A percentile compares a stretch with the other conserved stretches of the same genome.
Conservation (phyloP, 2,797 vertebrate genomes). For the Ctenopoma multispine region DNA sequence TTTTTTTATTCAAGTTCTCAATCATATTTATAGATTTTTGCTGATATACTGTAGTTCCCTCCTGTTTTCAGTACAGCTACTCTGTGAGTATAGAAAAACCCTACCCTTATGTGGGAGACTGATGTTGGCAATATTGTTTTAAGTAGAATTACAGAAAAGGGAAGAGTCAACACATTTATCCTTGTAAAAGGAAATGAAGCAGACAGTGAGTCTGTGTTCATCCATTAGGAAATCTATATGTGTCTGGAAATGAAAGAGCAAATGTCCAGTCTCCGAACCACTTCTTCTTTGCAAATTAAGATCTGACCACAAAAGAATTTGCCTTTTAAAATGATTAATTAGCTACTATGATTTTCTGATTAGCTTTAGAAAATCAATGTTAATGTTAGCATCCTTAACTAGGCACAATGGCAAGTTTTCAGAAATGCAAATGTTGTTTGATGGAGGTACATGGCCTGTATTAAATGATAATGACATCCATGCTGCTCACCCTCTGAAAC, state of each 20-base stretch:
- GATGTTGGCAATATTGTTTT: constrained; percentile 39
- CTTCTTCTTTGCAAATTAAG: constrained; percentile 9
- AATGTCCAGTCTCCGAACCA: constrained; percentile 31
- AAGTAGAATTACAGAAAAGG: constrained; percentile 61
- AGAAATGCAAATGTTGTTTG: constrained; percentile 61
- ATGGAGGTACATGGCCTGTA: constrained; percentile 47
- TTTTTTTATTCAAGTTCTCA: background rate
- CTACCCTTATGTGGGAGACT: constrained; percentile 30
- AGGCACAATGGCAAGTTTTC: constrained; percentile 42
- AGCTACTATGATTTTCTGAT: constrained; percentile 45
- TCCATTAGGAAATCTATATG: constrained; percentile 78
- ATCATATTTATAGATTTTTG: background rate
- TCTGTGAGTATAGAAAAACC: constrained; percentile 6
- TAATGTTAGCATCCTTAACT: background rate
- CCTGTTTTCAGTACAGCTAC: constrained; percentile 3
- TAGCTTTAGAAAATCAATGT: constrained; percentile 26
- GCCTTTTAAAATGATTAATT: constrained; percentile 56
- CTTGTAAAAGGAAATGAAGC: constrained; percentile 67
- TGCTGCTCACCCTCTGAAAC: constrained; percentile 33
- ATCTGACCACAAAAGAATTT: constrained; percentile 44
- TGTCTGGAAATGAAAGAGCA: constrained; percentile 64
- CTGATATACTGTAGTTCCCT: background rate
- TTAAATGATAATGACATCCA: constrained; percentile 65
- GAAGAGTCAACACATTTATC: constrained; percentile 67
- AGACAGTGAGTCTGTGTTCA: constrained; percentile 73